Conservation (phyloP, 1,140 invertebrate genomes). For the Catajapyx aquilonaris region DNA sequence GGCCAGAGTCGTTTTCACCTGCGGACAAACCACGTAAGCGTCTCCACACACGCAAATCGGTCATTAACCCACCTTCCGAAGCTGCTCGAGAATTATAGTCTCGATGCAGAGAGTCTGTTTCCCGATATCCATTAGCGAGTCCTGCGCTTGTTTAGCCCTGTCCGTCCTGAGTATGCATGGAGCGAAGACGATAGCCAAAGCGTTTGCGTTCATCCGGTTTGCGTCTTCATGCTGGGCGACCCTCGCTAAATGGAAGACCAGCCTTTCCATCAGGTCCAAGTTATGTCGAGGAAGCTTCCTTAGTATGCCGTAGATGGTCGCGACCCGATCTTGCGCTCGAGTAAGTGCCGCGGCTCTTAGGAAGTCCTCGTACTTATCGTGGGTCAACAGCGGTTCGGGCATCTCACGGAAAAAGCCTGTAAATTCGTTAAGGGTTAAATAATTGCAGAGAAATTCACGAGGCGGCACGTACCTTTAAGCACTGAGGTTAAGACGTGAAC, state of each 20-base stretch:
- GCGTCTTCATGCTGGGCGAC: conserved; percentile 67
- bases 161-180: conserved; percentile 79
- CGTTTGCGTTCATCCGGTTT: conserved; percentile 80
- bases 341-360: conserved; percentile 62
- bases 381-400: conserved; percentile 79
- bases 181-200: conserved; percentile 83
- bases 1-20: conserved; percentile 52
- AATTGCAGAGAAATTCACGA: no score
- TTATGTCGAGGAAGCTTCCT: conserved; percentile 76
- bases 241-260: conserved; percentile 79
- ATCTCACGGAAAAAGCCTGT: conserved; percentile 82
- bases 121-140: conserved; percentile 59
- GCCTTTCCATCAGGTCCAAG: conserved; percentile 73
- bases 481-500: conserved; percentile 79
- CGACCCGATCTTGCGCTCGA: conserved; percentile 57
- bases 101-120: conserved; percentile 68
- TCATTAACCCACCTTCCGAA: no score
- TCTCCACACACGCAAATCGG: no score
- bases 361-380: conserved; percentile 86
- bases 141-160: conserved; percentile 66
- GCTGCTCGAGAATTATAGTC: conserved; percentile 60
- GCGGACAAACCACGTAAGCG: no score
- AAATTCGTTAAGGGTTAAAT: no score
- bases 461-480: no score
- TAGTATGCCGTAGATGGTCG: conserved; percentile 64